These are phyloP conservation scores for Melolontha melolontha DNA, from an alignment of 2,888 invertebrate genomes.

Conservation along the genomic window DNA sequence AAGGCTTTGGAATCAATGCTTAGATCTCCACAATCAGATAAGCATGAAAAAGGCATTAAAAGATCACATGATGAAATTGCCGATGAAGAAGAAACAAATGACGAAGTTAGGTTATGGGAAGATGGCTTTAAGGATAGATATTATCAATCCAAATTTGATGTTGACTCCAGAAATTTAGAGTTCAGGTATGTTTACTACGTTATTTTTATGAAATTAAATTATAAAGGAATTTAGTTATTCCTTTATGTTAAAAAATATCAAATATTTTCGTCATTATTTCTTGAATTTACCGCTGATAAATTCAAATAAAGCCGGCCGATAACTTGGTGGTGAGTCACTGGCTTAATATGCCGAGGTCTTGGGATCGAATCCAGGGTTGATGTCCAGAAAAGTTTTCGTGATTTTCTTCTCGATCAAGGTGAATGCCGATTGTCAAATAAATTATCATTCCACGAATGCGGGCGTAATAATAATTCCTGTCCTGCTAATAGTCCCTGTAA, in stretches of 20 bases:
- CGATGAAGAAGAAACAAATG: constrained; percentile 80
- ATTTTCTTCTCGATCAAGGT: too few relatives aligned
- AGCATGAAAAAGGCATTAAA: constrained; percentile 66
- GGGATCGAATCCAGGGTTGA: too few relatives aligned
- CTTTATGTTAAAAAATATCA: not conserved
- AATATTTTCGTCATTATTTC: too few relatives aligned
- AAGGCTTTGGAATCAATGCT: constrained; percentile 68
- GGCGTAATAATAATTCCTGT: too few relatives aligned
- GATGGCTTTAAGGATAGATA: constrained; percentile 98
- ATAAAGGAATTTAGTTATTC: not conserved
- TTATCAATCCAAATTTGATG: constrained; percentile 95
- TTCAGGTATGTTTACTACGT: constrained; percentile 73
- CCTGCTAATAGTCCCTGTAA: too few relatives aligned
- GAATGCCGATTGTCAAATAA: too few relatives aligned
- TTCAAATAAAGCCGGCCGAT: too few relatives aligned
- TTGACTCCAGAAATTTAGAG: constrained; percentile 77
- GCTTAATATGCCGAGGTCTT: too few relatives aligned
- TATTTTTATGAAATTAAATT: not conserved
- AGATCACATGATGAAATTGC: constrained; percentile 65
- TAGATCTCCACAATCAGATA: constrained; percentile 58
- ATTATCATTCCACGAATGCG: too few relatives aligned
- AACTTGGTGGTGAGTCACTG: too few relatives aligned
- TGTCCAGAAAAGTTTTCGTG: too few relatives aligned
- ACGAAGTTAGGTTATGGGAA: constrained; percentile 94
- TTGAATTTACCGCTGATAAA: too few relatives aligned